phyloP scores from a whole-genome alignment of 2,888 invertebrate species.

The Pheosia gnoma region DNA sequence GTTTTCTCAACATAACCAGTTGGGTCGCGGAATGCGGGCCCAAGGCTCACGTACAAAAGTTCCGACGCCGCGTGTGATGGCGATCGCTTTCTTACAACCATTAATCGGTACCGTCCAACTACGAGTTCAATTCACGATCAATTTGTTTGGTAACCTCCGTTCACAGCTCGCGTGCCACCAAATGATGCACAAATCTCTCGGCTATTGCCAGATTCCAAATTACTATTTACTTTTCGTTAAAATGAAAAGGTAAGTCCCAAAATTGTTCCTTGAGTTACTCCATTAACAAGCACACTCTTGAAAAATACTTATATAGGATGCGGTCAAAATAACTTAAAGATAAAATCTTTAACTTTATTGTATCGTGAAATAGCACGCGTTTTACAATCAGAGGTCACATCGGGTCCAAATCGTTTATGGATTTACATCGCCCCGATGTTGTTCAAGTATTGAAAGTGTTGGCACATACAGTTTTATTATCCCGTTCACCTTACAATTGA shows the following conservation, averaged over 20 bases:
- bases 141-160: conserved; percentile 28
- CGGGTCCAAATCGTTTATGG: background rate
- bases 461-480: background rate
- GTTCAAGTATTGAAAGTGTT: background rate
- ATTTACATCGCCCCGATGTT: background rate
- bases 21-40: conserved; percentile 57
- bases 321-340: background rate
- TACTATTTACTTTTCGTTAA: background rate
- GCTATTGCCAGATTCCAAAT: too few relatives aligned
- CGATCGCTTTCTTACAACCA: conserved; percentile 41
- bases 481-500: background rate
- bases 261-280: background rate
- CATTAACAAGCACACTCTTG: background rate
- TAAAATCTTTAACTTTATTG: background rate
- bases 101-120: conserved; percentile 41
- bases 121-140: conserved; percentile 30
- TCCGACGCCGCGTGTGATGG: conserved; percentile 39
- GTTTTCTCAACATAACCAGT: conserved; percentile 66
- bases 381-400: conserved; percentile 1
- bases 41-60: conserved; percentile 58
- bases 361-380: background rate
- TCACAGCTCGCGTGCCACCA: conserved; percentile 15
- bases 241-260: background rate
- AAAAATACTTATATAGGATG: background rate
- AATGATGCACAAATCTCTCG: background rate